Evolutionary conservation across 2,888 invertebrate species (phyloP), one percentile per base, ranked within the genome.

Genomic region (Drosophila pseudotakahashii): DNA sequence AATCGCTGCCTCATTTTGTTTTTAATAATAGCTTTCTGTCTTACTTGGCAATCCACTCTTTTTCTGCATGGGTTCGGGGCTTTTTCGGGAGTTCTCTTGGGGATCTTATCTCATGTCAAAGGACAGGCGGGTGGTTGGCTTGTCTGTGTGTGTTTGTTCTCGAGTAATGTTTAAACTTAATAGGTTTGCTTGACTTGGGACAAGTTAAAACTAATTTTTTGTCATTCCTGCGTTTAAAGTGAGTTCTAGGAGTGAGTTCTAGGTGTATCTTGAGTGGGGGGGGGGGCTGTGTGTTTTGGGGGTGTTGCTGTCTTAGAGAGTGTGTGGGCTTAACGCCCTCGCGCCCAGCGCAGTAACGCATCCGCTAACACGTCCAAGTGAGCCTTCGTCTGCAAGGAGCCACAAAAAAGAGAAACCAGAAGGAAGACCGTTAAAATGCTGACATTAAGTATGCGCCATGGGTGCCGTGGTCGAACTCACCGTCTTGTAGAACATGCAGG

Each of bases 401-500:
- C 7, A 7, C 30, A 34, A 59, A 39, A 39, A 37, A 47, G 7
- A 47, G 51, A 14, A 14, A 9, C 10, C n/a, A 32, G 14, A 3
- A 26, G 32, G 34, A 16, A 1, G 4, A 9, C 13, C 13, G 36
- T 30, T 16, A 41, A 47, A 11, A 16, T 3, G 1, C 11, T 10
- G 26, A 16, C 16, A 23, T 53, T 9, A 47, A 11, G 53, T 44
- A 39, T 36, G 39, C 53, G 51, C 37, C 11, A 3, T 1, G 36
- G n/a, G 11, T 7, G 36, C 19, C 4, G 19, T 19, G 11, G 11
- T 2, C 5, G 3, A 37, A 92, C 94, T 94, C 93, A 98, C 98
- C 95, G 98, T 98, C 95, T 98, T 98, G 92, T 97, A 98, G 93
- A 98, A 98, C 97, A 98, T 97, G 94, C 98, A 98, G 88, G 97